Evolutionary conservation across 2,113 vertebrate species (phyloP), one percentile per base, ranked within the genome.

Genomic region (Chloebia gouldiae): DNA sequence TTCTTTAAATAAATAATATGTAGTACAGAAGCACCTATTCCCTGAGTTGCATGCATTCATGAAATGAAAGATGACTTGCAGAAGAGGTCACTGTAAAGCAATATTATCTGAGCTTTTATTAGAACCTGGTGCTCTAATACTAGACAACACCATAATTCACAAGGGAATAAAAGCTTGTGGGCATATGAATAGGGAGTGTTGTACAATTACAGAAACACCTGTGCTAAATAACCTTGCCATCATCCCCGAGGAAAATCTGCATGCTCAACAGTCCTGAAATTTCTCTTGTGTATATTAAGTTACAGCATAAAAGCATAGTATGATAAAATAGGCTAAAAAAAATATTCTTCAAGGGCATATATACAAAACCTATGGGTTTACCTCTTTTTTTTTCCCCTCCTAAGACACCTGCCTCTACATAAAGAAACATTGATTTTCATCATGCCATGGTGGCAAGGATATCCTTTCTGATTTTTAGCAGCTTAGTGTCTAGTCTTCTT

Each of bases 181-280:
- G 68, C 42, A 57, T 88, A 80, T 88, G 76, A 95, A 70, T 80
- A 80, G 45, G 70, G 61, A 93, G 59, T 59, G 54, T 61, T 88
- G 85, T 86, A 93, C 90, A 94, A 82, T 96, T 92, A 86, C 76
- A 94, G 95, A 93, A 93, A 90, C 88, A 97, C 92, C 93, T 93
- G 90, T 73, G 81, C 85, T 88, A 57, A 92, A 93, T 95, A 95
- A 94, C 92, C 94, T 95, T 90, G 88, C 3, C 4, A 54, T 93
- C 85, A 83, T 94, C 79, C 85, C 76, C 42, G 83, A 90, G 95
- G 90, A 96, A 92, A 95, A 95, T 92, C 75, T 86, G 88, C 85
- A 86, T 88, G 63, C 92, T 94, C 86, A 90, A 94, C 81, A 93
- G 85, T 81, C 71, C 33, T 3, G 11, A 94, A 76, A 92, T 80